These are phyloP conservation scores for Gyps fulvus DNA, from an alignment of 2,113 vertebrate genomes.

Conservation along the genomic window DNA sequence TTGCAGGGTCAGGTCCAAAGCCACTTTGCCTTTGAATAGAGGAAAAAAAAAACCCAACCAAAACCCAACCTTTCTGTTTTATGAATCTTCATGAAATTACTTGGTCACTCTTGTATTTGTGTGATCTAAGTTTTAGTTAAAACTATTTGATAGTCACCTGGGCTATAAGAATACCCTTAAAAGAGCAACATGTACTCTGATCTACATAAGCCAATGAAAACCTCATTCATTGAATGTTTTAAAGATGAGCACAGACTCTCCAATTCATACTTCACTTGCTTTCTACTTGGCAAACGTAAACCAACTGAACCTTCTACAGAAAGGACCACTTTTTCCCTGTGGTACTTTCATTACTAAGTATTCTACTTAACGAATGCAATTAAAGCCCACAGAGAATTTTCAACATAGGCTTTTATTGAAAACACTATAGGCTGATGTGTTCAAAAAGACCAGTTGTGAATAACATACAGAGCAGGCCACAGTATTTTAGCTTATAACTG, in stretches of 20 bases:
- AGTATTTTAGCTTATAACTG: slow-evolving; percentile 1
- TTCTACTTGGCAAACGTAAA: background rate
- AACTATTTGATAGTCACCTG: background rate
- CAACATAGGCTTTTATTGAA: background rate
- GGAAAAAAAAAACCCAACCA: rapidly evolving
- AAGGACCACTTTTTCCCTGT: background rate
- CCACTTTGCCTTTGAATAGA: background rate
- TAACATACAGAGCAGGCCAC: background rate
- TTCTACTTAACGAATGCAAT: slow-evolving; percentile 8
- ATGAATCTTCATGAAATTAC: background rate
- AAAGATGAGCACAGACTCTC: background rate
- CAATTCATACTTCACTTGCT: background rate
- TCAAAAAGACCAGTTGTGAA: background rate
- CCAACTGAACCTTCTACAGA: background rate
- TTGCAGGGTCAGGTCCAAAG: background rate
- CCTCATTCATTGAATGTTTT: background rate
- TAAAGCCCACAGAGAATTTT: background rate
- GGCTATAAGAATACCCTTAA: background rate
- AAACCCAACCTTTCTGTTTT: too few species aligned
- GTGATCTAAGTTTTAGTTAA: background rate
- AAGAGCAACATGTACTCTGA: background rate
- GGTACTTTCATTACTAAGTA: background rate
- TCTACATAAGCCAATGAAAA: background rate
- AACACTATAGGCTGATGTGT: background rate
- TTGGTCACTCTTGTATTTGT: background rate